Evolutionary conservation across 2,888 invertebrate species (phyloP), one percentile per base, ranked within the genome.

Genomic region (Limenitis arthemis): DNA sequence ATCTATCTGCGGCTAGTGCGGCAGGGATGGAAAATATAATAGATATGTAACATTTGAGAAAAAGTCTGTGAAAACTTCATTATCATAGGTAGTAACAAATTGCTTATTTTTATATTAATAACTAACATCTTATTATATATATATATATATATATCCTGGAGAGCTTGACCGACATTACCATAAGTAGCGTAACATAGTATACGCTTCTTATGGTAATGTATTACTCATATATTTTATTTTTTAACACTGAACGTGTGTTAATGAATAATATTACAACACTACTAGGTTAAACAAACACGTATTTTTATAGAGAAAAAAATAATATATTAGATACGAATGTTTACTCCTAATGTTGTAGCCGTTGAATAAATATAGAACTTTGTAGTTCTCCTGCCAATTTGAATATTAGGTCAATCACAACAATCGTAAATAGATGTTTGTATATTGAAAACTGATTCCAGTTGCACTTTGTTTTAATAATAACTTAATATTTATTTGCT

Each of bases 1-100:
- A 98, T 80, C 93, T 99, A 61, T 91, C 94, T 67, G 97, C 98
- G 55, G 99, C 99, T 44, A 94, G 95, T 51, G 94, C 95, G 75
- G 99, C 98, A 77, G 95, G 87, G 87, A 75, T 70, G 55, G 7
- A 43, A 11, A 12, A 1, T 34, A 8, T 8, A 34, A 8, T 34
- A 8, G 8, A 34, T 8, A 34, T 8, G 8, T 34, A 34, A 34
- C 34, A 8, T 8, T 34, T 34, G 2, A 34, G 3, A 8, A 34
- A 34, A 9, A 34, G 9, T 9, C 1, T 4, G 20, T 20, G 20
- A 20, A 20, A 4, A 20, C 20, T 3, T 20, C 4, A 20, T 20
- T 20, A 20, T 20, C 1, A 20, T 20, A 20, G 20, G 20, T 20
- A 1, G 20, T 20, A 20, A 20, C 4, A 20, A 20, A 20, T 20